These are phyloP conservation scores for Nymphalis c-album DNA, from an alignment of 2,888 invertebrate genomes.

Conservation along the genomic window DNA sequence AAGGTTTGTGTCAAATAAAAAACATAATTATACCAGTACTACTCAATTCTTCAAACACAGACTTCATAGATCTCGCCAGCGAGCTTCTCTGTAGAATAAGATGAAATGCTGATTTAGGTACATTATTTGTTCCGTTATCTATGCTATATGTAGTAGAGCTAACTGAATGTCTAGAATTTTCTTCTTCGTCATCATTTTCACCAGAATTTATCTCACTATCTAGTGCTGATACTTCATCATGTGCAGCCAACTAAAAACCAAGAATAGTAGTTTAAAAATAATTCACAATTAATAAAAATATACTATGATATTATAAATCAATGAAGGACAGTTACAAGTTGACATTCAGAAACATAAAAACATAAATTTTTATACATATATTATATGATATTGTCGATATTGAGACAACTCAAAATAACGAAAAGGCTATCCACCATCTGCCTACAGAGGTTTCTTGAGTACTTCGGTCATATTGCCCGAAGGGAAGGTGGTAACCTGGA, in stretches of 20 bases:
- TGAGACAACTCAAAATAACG: too few species aligned
- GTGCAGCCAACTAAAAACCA: slow-evolving; percentile 72
- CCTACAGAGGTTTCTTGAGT: too few species aligned
- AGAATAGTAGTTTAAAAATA: not conserved
- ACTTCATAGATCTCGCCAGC: slow-evolving; percentile 91
- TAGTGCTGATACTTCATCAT: slow-evolving; percentile 81
- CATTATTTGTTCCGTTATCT: slow-evolving; percentile 50
- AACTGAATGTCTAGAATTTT: slow-evolving; percentile 64
- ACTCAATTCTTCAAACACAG: slow-evolving; percentile 88
- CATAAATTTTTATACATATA: too few species aligned
- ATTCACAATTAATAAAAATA: too few species aligned
- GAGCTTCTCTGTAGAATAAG: slow-evolving; percentile 90
- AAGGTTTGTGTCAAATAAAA: not conserved
- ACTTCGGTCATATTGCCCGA: too few species aligned
- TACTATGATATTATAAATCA: not conserved
- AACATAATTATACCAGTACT: slow-evolving; percentile 72
- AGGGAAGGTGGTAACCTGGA: too few species aligned
- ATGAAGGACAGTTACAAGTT: too few species aligned
- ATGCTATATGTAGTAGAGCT: slow-evolving; percentile 61
- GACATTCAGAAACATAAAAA: too few species aligned
- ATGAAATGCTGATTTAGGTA: slow-evolving; percentile 86
- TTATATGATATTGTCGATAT: too few species aligned
- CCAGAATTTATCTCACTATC: slow-evolving; percentile 69
- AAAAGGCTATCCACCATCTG: too few species aligned
- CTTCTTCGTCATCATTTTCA: slow-evolving; percentile 72